Base-by-base conservation (phyloP, 2,888 invertebrate genomes). In the Aphidoletes aphidimyza region DNA sequence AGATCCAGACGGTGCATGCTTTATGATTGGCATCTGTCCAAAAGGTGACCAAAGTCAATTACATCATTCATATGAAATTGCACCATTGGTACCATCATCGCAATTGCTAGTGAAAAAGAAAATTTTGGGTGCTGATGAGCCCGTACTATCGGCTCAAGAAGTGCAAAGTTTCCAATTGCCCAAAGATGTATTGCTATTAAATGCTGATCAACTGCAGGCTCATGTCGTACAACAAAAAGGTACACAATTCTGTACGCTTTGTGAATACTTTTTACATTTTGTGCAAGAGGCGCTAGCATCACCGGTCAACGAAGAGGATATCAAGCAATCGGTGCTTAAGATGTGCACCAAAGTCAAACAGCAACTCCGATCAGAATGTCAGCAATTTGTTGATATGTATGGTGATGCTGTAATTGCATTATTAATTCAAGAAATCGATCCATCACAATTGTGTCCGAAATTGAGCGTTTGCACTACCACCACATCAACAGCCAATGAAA, bases 211-310 rank as follows among this genome's bases (percentile, higher is more conserved):
- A 37, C 54, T 11, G 54, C 5, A 34, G 6, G 36, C 8, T 11
- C n/a, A n/a, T n/a, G n/a, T n/a, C n/a, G n/a, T n/a, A n/a, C n/a
- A n/a, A n/a, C 26, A 81, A 11, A 47, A 47, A 37, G n/a, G 34
- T 34, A 83, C 11, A 14, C 45, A 89, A 86, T 88, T 91, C 0
- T 97, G 97, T 89, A 92, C 93, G 39, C 92, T 97, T 88, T 97
- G 97, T 88, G 94, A 96, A 90, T 96, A 95, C 89, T 91, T 95
- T 89, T 89, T 97, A 87, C 95, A 96, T 88, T 95, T 94, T 86
- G 87, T 96, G 83, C 96, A 97, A 88, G 92, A 94, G 84, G 92
- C 92, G 26, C 91, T 96, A 86, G 94, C 95, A 85, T 91, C 93
- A 86, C 93, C 93, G 0, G 89, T 89, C 47, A 94, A 92, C 14